These are phyloP conservation scores for Nylanderia fulva DNA, from an alignment of 1,140 invertebrate species.

Conservation along the genomic window DNA sequence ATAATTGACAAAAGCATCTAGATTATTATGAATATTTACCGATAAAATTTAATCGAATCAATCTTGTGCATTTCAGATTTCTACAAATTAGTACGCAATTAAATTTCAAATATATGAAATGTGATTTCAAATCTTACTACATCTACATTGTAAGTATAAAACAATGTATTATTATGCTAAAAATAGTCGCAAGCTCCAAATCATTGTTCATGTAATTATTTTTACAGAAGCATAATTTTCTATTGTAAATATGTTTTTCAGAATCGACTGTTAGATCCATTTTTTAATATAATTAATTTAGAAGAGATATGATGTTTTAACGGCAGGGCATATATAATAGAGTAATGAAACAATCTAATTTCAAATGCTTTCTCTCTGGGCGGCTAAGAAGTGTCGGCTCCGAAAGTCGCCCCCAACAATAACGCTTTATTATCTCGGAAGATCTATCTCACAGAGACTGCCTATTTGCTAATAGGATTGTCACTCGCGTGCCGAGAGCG, in stretches of 20 bases:
- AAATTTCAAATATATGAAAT: neutral
- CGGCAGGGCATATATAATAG: neutral
- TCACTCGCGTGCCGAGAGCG: conserved; percentile 71
- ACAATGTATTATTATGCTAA: neutral
- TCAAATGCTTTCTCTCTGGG: conserved; percentile 54
- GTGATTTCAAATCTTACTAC: neutral
- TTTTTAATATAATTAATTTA: conserved; percentile 55
- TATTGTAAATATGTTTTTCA: neutral
- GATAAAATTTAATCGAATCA: neutral
- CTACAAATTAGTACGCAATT: neutral
- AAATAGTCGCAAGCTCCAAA: neutral
- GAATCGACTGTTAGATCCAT: neutral
- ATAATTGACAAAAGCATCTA: conserved; percentile 10
- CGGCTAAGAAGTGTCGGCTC: conserved; percentile 16
- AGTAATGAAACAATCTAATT: conserved; percentile 70
- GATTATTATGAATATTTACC: conserved; percentile 1
- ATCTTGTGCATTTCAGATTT: neutral
- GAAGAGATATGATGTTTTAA: conserved; percentile 10
- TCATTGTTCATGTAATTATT: neutral
- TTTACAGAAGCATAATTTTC: neutral
- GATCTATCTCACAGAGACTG: conserved; percentile 71
- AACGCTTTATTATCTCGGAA: conserved; percentile 75
- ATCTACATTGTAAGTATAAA: neutral
- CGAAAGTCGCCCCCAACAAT: conserved; percentile 46
- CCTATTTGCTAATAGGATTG: conserved; percentile 76